Conservation (phyloP, 2,888 invertebrate genomes). For the Ceraclea dissimilis region DNA sequence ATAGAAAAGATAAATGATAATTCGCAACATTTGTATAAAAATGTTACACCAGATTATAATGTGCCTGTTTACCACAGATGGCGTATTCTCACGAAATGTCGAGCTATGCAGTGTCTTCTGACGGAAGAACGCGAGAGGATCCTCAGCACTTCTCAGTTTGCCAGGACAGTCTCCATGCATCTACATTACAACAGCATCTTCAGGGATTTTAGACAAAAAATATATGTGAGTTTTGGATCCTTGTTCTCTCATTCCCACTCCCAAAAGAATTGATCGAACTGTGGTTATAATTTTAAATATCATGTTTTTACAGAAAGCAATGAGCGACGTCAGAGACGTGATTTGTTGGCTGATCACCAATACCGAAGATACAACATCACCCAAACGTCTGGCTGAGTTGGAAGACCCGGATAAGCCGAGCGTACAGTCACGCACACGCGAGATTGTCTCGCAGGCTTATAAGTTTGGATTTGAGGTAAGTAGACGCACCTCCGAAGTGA, state of each 20-base stretch:
- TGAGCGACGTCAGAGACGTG: conserved; percentile 49
- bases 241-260: not conserved
- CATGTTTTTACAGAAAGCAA: conserved; percentile 39
- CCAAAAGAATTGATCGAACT: too few species aligned
- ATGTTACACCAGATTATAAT: too few species aligned
- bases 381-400: conserved; percentile 47
- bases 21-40: too few species aligned
- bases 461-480: conserved; percentile 81
- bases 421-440: conserved; percentile 58
- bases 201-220: conserved; percentile 32
- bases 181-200: conserved; percentile 29
- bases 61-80: too few species aligned
- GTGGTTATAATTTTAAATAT: too few species aligned
- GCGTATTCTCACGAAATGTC: conserved; percentile 46
- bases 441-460: conserved; percentile 79
- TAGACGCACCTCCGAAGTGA: too few species aligned
- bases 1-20: too few species aligned
- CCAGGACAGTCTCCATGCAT: conserved; percentile 57
- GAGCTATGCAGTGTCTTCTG: conserved; percentile 73
- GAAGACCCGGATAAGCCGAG: conserved; percentile 45
- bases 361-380: conserved; percentile 48
- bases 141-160: conserved; percentile 73
- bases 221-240: conserved; percentile 31
- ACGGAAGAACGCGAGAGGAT: conserved; percentile 71
- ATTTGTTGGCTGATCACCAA: conserved; percentile 49